These are phyloP conservation scores for Peromyscus melanophrys DNA, from an alignment of 2,797 vertebrate genomes.

Conservation along the genomic window DNA sequence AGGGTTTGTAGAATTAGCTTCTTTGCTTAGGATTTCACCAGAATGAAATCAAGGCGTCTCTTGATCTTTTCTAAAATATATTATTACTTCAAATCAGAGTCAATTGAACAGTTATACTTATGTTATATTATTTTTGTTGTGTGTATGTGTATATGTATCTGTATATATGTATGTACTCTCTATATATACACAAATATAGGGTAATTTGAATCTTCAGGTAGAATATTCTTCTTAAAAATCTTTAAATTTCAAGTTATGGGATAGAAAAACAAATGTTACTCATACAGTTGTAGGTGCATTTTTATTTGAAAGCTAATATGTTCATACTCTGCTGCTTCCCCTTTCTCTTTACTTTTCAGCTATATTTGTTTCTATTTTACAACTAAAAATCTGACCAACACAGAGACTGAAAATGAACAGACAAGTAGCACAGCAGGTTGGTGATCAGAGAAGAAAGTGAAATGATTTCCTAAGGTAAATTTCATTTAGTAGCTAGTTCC, in stretches of 20 bases:
- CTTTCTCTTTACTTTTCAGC: slow-evolving; percentile 6
- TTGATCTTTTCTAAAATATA: not conserved
- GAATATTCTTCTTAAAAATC: slow-evolving; percentile 48
- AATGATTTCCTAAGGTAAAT: slow-evolving; percentile 60
- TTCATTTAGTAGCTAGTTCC: slow-evolving; percentile 30
- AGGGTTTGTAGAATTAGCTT: not conserved
- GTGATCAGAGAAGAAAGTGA: slow-evolving; percentile 2
- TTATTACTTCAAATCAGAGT: slow-evolving; percentile 40
- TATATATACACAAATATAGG: not conserved
- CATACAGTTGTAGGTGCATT: not conserved
- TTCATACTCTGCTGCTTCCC: not conserved
- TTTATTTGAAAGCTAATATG: slow-evolving; percentile 11
- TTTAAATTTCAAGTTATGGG: slow-evolving; percentile 42
- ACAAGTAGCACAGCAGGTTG: not conserved
- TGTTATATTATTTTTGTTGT: not conserved
- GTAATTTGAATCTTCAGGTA: not conserved
- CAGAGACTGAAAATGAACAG: slow-evolving; percentile 32
- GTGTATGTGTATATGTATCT: not conserved
- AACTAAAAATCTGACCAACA: slow-evolving; percentile 43
- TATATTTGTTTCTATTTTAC: slow-evolving; percentile 35
- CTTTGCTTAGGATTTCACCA: not conserved
- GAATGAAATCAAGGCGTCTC: not conserved
- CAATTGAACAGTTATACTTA: not conserved
- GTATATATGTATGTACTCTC: not conserved
- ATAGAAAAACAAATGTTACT: not conserved